Conservation (phyloP, 1,140 invertebrate species). For the Reticulitermes speratus region DNA sequence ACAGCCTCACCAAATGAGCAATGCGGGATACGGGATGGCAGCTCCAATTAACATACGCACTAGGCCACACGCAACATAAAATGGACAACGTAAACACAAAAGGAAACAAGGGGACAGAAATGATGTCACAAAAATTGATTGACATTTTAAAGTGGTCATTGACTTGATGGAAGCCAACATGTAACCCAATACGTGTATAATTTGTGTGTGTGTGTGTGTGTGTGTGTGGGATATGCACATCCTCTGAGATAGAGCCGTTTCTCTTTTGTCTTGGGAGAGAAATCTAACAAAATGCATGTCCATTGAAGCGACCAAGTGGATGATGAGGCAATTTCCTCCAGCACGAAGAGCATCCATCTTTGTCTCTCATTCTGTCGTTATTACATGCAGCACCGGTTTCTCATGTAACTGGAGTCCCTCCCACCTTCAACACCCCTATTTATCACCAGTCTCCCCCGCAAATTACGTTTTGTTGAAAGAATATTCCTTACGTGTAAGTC, state of each 20-base stretch:
- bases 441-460: too few relatives aligned
- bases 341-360: conserved; percentile 2
- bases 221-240: neutral
- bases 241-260: neutral
- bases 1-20: too few relatives aligned
- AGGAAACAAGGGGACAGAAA: neutral
- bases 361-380: neutral
- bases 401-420: too few relatives aligned
- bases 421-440: too few relatives aligned
- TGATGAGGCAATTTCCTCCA: conserved; percentile 18
- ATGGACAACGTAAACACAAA: too few relatives aligned
- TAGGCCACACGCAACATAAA: neutral
- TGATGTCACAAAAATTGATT: neutral
- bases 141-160: conserved; percentile 13
- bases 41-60: neutral
- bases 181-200: conserved; percentile 7
- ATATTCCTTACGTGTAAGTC: too few relatives aligned
- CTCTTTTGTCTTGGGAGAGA: neutral
- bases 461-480: too few relatives aligned
- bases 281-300: too few relatives aligned
- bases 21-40: too few relatives aligned
- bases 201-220: conserved; percentile 13
- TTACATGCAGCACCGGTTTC: neutral
- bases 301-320: conserved; percentile 9
- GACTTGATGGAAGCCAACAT: neutral